These are phyloP conservation scores for Carcharodon carcharias DNA, from an alignment of 2,797 vertebrate genomes.

Conservation along the genomic window DNA sequence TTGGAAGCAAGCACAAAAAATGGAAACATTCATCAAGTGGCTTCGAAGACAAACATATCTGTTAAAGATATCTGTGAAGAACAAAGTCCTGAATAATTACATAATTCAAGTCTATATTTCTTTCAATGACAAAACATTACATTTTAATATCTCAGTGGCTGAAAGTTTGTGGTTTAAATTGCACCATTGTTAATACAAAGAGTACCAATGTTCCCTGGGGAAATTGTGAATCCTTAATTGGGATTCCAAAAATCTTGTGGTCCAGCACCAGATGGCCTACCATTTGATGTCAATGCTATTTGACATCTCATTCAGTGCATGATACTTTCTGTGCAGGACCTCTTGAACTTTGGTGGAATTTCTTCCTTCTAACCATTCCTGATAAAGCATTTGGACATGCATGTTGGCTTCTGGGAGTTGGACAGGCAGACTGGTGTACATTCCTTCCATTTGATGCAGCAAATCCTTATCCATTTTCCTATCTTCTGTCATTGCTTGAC, in stretches of 20 bases:
- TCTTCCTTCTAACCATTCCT: conserved; percentile 79
- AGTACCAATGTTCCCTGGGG: background rate
- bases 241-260: background rate
- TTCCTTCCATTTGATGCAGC: conserved; percentile 80
- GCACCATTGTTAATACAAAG: background rate
- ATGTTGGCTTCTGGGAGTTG: conserved; percentile 67
- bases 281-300: conserved; percentile 61
- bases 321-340: conserved; percentile 72
- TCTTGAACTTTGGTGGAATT: conserved; percentile 63
- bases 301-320: conserved; percentile 44
- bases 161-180: background rate
- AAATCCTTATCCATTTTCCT: conserved; percentile 68
- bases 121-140: conserved; percentile 1
- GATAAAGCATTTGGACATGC: conserved; percentile 71
- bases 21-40: conserved; percentile 22
- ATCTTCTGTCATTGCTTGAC: conserved; percentile 70
- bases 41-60: background rate
- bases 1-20: conserved; percentile 22
- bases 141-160: background rate
- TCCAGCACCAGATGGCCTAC: conserved; percentile 45
- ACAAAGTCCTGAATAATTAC: background rate
- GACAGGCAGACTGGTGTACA: conserved; percentile 71
- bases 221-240: background rate
- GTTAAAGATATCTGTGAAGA: background rate
- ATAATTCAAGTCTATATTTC: background rate